Base-by-base conservation (phyloP, 2,888 invertebrate genomes). In the Lottia gigantea region DNA sequence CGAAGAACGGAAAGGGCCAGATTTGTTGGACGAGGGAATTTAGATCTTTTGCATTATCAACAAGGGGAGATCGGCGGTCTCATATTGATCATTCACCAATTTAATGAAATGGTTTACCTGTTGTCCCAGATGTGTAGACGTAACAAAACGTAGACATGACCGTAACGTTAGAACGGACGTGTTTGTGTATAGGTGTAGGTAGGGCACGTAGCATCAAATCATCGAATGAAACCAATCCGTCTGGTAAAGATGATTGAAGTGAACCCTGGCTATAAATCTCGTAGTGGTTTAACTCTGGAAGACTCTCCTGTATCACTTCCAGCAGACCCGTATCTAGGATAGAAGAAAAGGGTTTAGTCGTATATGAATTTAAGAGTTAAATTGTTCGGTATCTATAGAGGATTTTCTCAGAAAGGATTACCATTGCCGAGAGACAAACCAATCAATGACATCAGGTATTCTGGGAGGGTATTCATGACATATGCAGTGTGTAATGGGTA, bases 71-170 rank as follows among this genome's bases (percentile, higher is more conserved):
- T n/a, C n/a, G n/a, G n/a, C n/a, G n/a, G n/a, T n/a, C n/a, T n/a
- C n/a, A n/a, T n/a, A 31, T 6, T 31, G 31, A 31, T 31, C 31
- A 31, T 31, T 31, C 31, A 31, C 6, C 31, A 31, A 31, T 6
- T 3, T 40, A 8, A 8, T 40, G 19, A 16, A 55, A 55, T 26
- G 12, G 2, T 70, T 64, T 68, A 84, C 86, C 86, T 76, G 86
- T 85, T 26, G 85, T 86, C 23, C 86, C 86, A 47, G 97, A 97
- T 0, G 98, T 99, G 88, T 96, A 99, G 85, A 98, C 97, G 85
- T 97, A 98, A 47, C 97, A 91, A 67, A 97, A 89, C 4, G 86
- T 80, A 64, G 85, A 86, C 0, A 70, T 66, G 6, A 70, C 0
- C 3, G 73, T 73, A 62, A 81, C 55, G 14, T 73, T 70, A 68